These are phyloP conservation scores for Ornithorhynchus anatinus DNA, from an alignment of 2,113 vertebrate species.

Conservation along the genomic window DNA sequence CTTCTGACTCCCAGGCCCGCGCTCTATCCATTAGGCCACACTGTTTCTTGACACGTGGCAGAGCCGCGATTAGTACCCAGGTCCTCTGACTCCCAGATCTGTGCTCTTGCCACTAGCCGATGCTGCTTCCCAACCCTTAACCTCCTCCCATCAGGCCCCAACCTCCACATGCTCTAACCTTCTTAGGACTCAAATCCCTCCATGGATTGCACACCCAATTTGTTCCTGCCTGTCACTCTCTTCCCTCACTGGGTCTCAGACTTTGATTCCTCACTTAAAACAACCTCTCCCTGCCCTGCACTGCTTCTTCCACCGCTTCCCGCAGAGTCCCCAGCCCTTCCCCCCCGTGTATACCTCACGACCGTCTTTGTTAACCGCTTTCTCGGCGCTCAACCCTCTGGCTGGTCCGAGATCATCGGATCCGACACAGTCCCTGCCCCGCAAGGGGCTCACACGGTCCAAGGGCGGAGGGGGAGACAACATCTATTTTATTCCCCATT, in stretches of 20 bases:
- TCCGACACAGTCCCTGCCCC: too few species aligned
- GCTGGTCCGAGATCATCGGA: not conserved
- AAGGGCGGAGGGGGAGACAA: too few species aligned
- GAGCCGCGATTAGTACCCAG: too few species aligned
- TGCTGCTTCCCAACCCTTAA: not conserved
- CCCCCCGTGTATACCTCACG: not conserved
- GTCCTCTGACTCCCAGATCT: too few species aligned
- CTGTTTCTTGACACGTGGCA: too few species aligned
- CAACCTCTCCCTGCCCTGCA: not conserved
- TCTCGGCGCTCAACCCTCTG: not conserved
- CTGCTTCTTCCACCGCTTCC: not conserved
- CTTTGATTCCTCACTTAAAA: too few species aligned
- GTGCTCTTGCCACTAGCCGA: not conserved
- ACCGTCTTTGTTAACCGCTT: not conserved
- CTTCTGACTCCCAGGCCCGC: too few species aligned
- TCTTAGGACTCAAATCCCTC: too few species aligned
- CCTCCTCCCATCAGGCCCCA: not conserved
- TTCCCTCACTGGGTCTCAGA: too few species aligned
- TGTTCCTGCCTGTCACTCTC: not conserved
- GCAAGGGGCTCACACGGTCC: too few species aligned
- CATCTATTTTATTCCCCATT: too few species aligned
- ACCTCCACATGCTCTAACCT: not conserved
- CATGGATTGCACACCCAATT: not conserved
- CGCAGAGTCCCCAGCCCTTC: fast-evolving
- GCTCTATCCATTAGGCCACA: too few species aligned